These are phyloP conservation scores for Microplitis manilae DNA, from an alignment of 2,888 invertebrate genomes.

Conservation along the genomic window DNA sequence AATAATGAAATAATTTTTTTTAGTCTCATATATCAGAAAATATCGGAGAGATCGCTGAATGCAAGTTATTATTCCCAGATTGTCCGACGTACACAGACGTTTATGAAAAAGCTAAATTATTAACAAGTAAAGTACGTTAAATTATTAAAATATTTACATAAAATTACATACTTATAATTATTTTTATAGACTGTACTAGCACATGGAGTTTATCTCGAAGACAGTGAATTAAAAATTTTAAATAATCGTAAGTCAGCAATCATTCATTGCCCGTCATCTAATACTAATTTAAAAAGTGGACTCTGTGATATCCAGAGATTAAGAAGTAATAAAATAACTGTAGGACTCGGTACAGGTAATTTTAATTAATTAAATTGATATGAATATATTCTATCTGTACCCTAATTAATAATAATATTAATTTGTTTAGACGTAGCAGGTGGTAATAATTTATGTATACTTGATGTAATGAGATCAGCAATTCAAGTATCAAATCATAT, in stretches of 20 bases:
- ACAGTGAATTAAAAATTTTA: slow-evolving; percentile 80
- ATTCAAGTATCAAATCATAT: slow-evolving; percentile 83
- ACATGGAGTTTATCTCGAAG: slow-evolving; percentile 84
- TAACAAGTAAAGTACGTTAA: slow-evolving; percentile 80
- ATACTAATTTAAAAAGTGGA: slow-evolving; percentile 86
- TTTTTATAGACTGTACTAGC: slow-evolving; percentile 81
- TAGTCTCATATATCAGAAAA: slow-evolving; percentile 93
- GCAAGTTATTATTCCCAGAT: slow-evolving; percentile 75
- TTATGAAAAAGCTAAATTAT: slow-evolving; percentile 82
- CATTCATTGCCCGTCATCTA: slow-evolving; percentile 91
- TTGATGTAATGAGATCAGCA: slow-evolving; percentile 82
- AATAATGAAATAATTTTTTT: slow-evolving; percentile 50
- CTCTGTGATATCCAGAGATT: slow-evolving; percentile 83
- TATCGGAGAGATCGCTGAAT: slow-evolving; percentile 79
- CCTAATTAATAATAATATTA: slow-evolving; percentile 10
- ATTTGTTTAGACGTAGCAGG: slow-evolving; percentile 83
- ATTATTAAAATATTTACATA: background rate
- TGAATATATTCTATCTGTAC: too few relatives aligned
- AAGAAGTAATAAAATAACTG: slow-evolving; percentile 77
- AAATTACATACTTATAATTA: slow-evolving; percentile 30
- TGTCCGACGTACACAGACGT: slow-evolving; percentile 81
- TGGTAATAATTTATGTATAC: slow-evolving; percentile 83
- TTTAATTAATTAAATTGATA: background rate
- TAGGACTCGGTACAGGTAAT: slow-evolving; percentile 90
- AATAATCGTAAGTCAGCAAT: slow-evolving; percentile 78